Base-by-base conservation (phyloP, 2,888 invertebrate species). In the Stenotaenia linearis region DNA sequence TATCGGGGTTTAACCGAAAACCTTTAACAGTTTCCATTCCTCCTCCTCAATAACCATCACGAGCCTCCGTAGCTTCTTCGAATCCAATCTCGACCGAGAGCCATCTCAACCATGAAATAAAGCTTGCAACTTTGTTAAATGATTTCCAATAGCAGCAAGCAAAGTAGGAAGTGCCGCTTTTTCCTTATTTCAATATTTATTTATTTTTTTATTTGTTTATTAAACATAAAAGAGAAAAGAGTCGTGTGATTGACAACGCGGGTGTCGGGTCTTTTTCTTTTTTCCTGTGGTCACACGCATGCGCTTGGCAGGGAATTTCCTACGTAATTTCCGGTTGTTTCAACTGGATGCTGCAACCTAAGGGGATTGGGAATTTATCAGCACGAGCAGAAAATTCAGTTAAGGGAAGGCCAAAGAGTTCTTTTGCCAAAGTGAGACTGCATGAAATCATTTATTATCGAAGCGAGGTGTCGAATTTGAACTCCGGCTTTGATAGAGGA, bases 391-490 rank as follows among this genome's bases (percentile, higher is more conserved):
- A 35, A 75, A 30, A 75, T 75, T 30, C 75, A 32, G 75, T 75
- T 75, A 75, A 37, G 75, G 32, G 12, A 75, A 37, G 75, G 23
- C 61, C 61, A 61, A 61, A 5, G 25, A 61, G 23, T 28, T 61
- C 10, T 1, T 37, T 75, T 75, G 6, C 7, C 32, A 75, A 15
- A 75, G 75, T 30, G 75, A 4, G 37, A 32, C 32, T 37, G 75
- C 75, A 75, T 32, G 75, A 75, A 75, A 75, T 30, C 30, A n/a
- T 18, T n/a, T 37, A 75, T 75, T 30, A 75, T 37, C 75, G 21
- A 1, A 28, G 75, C 32, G 30, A 15, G 23, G 74, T 12, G 23
- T 23, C 18, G 32, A 35, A 4, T 25, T 30, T 75, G 75, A 75
- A 75, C 75, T 32, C 28, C 15, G n/a, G 7, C 75, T 28, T 23